phyloP scores from a whole-genome alignment of 2,888 invertebrate species.

The Nipponacmea schrenckii region DNA sequence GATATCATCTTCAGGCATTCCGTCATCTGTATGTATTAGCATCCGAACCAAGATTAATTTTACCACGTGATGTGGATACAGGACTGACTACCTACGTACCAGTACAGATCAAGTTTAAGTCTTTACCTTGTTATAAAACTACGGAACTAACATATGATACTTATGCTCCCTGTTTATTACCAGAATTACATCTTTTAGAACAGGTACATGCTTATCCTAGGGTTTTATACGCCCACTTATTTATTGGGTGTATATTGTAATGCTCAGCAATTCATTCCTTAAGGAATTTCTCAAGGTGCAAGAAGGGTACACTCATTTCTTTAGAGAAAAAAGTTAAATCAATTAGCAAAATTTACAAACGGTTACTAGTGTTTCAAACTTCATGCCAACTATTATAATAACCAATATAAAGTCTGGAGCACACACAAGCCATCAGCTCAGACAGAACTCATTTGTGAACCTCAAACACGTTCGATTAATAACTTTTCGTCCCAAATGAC shows the following conservation, averaged over 20 bases:
- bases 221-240: not conserved
- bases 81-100: constrained; percentile 85
- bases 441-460: too few species aligned
- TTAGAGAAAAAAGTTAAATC: too few species aligned
- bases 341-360: too few species aligned
- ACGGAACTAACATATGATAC: constrained; percentile 67
- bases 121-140: constrained; percentile 24
- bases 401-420: too few species aligned
- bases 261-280: too few species aligned
- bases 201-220: constrained; percentile 71
- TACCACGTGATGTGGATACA: constrained; percentile 86
- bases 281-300: too few species aligned
- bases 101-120: constrained; percentile 73
- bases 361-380: too few species aligned
- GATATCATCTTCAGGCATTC: constrained; percentile 96
- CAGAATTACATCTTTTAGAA: constrained; percentile 80
- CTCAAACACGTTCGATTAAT: too few species aligned
- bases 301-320: too few species aligned
- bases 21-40: constrained; percentile 95
- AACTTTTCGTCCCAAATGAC: too few species aligned
- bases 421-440: too few species aligned
- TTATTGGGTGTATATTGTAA: not conserved
- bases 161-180: constrained; percentile 86
- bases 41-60: constrained; percentile 86
- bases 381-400: too few species aligned